Base-by-base conservation (phyloP, 2,888 invertebrate genomes). In the Crepidodera aurea region DNA sequence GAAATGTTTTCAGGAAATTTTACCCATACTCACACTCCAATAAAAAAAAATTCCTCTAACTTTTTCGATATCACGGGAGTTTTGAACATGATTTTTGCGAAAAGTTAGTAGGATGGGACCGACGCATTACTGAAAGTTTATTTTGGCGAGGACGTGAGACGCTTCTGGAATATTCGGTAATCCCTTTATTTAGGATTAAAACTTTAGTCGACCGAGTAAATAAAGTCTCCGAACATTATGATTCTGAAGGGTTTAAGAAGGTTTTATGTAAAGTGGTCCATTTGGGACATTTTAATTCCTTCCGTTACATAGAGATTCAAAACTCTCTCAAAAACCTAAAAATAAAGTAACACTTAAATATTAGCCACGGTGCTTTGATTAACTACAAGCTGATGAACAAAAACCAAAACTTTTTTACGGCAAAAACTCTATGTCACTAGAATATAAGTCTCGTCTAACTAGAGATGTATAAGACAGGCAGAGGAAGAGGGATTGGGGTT, bases 71-170 rank as follows among this genome's bases (percentile, higher is more conserved):
- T 60, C 44, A 27, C 53, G 39, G 53, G 39, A 55, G 61, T 66
- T 66, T 59, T 48, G 40, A 58, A 62, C 62, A 55, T 37, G 58
- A 62, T 64, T 68, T 67, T 65, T 65, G 27, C 16, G 60, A 56
- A 61, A 67, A 67, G 61, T 68, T 65, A 58, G 62, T 48, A 51
- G 32, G 56, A 46, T 48, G 60, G 46, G 51, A 61, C 53, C 62
- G 65, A 65, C 65, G 72, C 69, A 72, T 74, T 71, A 74, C 68
- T 66, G 69, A 71, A 74, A 74, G 73, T 74, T 70, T 70, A 70
- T 68, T 66, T 64, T 67, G 44, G 60, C 27, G 44, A 66, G 53
- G 59, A 67, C 68, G 68, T 67, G 70, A 70, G 64, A 25, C 57
- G 68, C 62, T 66, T 69, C 48, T 55, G 60, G 60, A 70, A 72